Evolutionary conservation across 2,888 invertebrate genomes (phyloP), one percentile per base, ranked within the genome.

Genomic region (Rotaria magnacalcarata): DNA sequence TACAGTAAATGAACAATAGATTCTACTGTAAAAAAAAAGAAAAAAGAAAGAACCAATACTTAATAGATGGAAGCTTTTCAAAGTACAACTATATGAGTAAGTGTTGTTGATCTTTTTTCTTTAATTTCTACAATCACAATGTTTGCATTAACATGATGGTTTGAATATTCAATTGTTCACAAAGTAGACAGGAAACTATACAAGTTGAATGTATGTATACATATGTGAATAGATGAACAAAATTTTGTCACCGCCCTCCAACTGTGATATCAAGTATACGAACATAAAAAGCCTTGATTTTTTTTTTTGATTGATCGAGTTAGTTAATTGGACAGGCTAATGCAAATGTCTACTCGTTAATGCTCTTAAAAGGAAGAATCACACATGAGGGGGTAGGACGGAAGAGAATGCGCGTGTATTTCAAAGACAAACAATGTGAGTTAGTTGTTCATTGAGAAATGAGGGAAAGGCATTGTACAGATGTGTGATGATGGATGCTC

Each of bases 331-430:
- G 34, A 67, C 67, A 41, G 34, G 34, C 67, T 67, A 67, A 41
- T 67, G 67, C 19, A 67, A 67, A 67, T 27, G 67, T 67, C 67
- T 67, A 67, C 67, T 67, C 67, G 67, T 67, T 67, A 34, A 67
- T 41, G 34, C 16, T 67, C 6, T 19, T 11, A 67, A 67, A 67
- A 67, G 67, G 34, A 67, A 67, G 67, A 67, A 67, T 67, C 67
- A 19, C 67, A 67, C 67, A 67, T 41, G 27, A 67, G 67, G 34
- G 19, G 34, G 67, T 41, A 34, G 34, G 16, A 67, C 67, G 67
- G 67, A 67, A 67, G 34, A 67, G 34, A 6, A 34, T 16, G 67
- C 34, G 34, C 34, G 19, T 67, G 19, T 27, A 41, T 67, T 67
- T 67, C 34, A 67, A 67, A 67, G 67, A 67, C 67, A 67, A 67